Percentiles rank a stretch among this genome's conserved stretches.
These are phyloP conservation scores for Oncorhynchus gorbuscha DNA, from an alignment of 2,113 vertebrate genomes.

Conservation along the genomic window DNA sequence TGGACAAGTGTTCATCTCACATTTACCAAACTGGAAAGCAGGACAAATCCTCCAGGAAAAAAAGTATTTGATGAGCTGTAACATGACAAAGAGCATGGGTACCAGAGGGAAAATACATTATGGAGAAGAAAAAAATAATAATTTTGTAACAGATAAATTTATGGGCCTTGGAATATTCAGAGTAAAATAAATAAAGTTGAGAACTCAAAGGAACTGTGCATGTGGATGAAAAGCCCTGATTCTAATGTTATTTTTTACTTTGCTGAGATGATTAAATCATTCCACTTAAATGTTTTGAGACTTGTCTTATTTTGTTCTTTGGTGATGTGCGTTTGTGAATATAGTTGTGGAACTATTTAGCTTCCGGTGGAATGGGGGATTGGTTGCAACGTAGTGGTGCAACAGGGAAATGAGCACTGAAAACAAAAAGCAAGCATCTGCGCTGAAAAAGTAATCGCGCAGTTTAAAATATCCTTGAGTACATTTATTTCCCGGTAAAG, in stretches of 20 bases:
- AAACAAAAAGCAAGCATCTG: conserved; percentile 42
- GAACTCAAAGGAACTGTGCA: conserved; percentile 54
- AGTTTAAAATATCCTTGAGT: background rate
- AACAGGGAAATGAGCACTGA: conserved; percentile 54
- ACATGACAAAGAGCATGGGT: background rate
- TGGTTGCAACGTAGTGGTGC: conserved; percentile 49
- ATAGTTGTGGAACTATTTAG: conserved; percentile 36
- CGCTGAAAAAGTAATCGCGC: background rate
- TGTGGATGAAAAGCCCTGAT: conserved; percentile 75
- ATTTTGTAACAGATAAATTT: background rate
- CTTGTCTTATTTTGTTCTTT: background rate
- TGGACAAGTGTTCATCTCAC: conserved; percentile 9
- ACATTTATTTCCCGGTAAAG: no score
- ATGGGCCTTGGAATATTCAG: background rate
- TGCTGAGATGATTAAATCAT: conserved; percentile 81
- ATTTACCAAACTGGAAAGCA: conserved; percentile 19
- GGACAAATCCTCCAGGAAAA: background rate
- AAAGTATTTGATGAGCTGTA: background rate
- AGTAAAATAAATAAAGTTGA: background rate
- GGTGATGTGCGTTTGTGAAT: background rate
- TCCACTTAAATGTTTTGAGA: conserved; percentile 58
- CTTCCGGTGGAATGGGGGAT: background rate
- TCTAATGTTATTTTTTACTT: conserved; percentile 74
- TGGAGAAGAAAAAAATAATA: no score
- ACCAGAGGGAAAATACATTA: background rate